Percentiles rank a stretch among this genome's conserved stretches.
These are phyloP conservation scores for Pedetes capensis DNA, from an alignment of 2,113 vertebrate species.

Conservation along the genomic window DNA sequence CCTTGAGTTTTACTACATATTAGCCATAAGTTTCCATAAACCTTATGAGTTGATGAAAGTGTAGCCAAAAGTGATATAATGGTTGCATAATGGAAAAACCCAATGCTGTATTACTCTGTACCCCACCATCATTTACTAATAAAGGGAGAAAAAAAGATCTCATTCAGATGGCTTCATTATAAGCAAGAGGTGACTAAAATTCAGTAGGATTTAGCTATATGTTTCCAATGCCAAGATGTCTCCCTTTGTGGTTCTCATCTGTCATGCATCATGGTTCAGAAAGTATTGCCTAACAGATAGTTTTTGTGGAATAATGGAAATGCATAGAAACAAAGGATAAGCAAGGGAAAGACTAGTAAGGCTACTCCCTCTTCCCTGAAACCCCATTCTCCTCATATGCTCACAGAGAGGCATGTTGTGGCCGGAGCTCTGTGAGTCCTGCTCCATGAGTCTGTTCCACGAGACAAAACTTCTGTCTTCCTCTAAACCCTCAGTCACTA, in stretches of 20 bases:
- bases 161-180: background rate
- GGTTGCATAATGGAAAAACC: no score
- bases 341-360: background rate
- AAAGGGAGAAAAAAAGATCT: no score
- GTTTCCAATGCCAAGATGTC: background rate
- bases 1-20: no score
- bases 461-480: background rate
- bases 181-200: background rate
- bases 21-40: no score
- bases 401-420: background rate
- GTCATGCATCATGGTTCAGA: background rate
- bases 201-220: background rate
- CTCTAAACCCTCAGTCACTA: fast-evolving
- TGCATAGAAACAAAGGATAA: background rate
- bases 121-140: no score
- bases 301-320: background rate
- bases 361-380: fast-evolving
- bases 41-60: no score
- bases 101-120: no score
- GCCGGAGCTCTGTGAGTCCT: background rate
- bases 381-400: background rate
- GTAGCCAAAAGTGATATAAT: no score
- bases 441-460: background rate
- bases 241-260: background rate
- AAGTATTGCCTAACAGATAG: background rate